phyloP scores from a whole-genome alignment of 1,140 invertebrate genomes.

The Chironomus striatipennis region DNA sequence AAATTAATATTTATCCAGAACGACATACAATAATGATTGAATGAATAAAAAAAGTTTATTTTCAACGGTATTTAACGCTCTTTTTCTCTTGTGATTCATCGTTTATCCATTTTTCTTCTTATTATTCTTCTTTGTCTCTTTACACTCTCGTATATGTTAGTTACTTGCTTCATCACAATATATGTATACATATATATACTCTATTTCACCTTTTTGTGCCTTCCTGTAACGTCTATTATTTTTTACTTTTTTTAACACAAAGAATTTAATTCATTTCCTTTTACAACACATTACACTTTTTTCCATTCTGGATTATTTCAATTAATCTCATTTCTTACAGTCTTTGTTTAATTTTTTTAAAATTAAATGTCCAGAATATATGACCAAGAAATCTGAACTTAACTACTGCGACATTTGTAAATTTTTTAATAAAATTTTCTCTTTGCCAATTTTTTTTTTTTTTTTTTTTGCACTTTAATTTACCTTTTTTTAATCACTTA shows the following conservation, averaged over 20 bases:
- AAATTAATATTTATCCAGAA: neutral
- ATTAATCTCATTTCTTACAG: neutral
- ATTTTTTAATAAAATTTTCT: neutral
- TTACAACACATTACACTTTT: too few species aligned
- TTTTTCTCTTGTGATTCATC: slow-evolving; percentile 1
- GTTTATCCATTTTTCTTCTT: neutral
- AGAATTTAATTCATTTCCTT: neutral
- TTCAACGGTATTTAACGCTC: slow-evolving; percentile 12
- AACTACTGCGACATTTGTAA: slow-evolving; percentile 5
- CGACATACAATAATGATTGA: neutral
- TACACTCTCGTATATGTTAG: neutral
- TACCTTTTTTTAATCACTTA: slow-evolving; percentile 1
- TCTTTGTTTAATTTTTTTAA: neutral
- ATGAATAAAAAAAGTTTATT: neutral
- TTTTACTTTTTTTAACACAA: neutral
- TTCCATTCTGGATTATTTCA: too few species aligned
- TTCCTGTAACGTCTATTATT: neutral
- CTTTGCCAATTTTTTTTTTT: too few species aligned
- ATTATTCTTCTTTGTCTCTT: neutral
- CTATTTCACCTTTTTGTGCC: neutral
- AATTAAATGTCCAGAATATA: neutral
- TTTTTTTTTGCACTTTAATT: neutral
- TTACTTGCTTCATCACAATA: neutral
- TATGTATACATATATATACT: too few species aligned
- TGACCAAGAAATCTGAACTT: slow-evolving; percentile 5